A percentile compares a stretch with the other conserved stretches of the same genome.
Conservation (phyloP, 2,888 invertebrate species). For the Archips crataeganus region DNA sequence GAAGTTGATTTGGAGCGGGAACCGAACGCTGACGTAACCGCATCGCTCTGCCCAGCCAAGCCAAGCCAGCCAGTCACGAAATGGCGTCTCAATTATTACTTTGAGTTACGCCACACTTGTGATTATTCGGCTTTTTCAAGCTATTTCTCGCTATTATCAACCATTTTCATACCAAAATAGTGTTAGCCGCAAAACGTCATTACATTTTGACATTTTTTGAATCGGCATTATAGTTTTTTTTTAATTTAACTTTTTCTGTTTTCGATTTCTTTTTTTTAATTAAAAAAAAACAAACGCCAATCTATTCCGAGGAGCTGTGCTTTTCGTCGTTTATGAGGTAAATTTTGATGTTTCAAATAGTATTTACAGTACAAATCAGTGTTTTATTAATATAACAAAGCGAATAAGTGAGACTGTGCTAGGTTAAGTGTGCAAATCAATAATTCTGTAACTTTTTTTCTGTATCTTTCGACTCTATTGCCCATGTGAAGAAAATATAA, state of each 20-base stretch:
- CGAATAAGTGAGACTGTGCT: constrained; percentile 16
- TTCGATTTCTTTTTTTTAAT: constrained; percentile 67
- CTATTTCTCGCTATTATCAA: constrained; percentile 37
- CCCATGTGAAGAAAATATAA: constrained; percentile 51
- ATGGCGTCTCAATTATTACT: constrained; percentile 56
- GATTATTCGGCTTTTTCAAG: constrained; percentile 40
- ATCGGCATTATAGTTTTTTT: constrained; percentile 58
- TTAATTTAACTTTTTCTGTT: constrained; percentile 59
- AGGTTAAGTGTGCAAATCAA: constrained; percentile 33
- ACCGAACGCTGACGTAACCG: constrained; percentile 35
- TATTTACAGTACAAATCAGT: constrained; percentile 14
- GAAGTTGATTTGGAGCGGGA: constrained; percentile 39
- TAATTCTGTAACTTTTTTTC: constrained; percentile 36
- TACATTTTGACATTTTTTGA: constrained; percentile 62
- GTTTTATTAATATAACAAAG: constrained; percentile 21
- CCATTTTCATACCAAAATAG: constrained; percentile 40
- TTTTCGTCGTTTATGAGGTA: constrained; percentile 48
- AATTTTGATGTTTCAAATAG: constrained; percentile 43
- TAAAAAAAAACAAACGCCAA: constrained; percentile 79
- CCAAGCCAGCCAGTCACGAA: constrained; percentile 48
- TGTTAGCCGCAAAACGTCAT: constrained; percentile 39
- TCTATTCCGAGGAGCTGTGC: constrained; percentile 59
- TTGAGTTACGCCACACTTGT: constrained; percentile 46
- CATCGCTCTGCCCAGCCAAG: constrained; percentile 21
- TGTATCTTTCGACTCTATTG: constrained; percentile 44